These are phyloP conservation scores for Oxycera nigricornis DNA, from an alignment of 2,888 invertebrate genomes.

Conservation along the genomic window DNA sequence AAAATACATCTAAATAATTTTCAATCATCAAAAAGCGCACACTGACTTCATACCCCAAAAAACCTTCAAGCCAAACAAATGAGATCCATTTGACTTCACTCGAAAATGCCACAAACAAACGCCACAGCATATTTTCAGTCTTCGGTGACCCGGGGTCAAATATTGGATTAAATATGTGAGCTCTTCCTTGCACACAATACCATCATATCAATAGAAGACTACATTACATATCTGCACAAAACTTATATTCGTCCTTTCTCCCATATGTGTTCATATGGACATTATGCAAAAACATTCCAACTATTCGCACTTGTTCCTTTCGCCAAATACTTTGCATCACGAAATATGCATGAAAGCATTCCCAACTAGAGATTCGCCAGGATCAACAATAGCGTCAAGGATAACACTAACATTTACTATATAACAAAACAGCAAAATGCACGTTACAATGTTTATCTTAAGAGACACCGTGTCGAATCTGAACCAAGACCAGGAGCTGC, in stretches of 20 bases:
- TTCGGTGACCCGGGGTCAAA: neutral
- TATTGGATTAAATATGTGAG: neutral
- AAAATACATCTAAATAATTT: too few species aligned
- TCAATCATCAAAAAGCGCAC: too few species aligned
- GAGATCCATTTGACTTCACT: neutral
- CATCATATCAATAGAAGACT: neutral
- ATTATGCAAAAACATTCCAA: conserved; percentile 23
- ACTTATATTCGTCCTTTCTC: neutral
- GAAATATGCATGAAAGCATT: conserved; percentile 25
- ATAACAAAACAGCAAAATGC: neutral
- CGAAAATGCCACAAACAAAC: neutral
- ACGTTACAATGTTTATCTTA: conserved; percentile 29
- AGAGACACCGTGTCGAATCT: neutral
- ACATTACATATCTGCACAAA: neutral
- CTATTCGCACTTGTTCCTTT: conserved; percentile 17
- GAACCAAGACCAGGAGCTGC: neutral
- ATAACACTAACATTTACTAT: neutral
- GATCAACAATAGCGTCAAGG: neutral
- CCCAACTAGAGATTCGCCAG: neutral
- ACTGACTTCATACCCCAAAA: too few species aligned
- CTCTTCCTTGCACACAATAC: neutral
- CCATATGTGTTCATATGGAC: neutral
- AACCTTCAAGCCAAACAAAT: neutral
- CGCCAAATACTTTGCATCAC: neutral
- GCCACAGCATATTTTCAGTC: neutral